These are phyloP conservation scores for Oxygymnocypris stewartii DNA, from an alignment of 2,113 vertebrate species.

Conservation along the genomic window DNA sequence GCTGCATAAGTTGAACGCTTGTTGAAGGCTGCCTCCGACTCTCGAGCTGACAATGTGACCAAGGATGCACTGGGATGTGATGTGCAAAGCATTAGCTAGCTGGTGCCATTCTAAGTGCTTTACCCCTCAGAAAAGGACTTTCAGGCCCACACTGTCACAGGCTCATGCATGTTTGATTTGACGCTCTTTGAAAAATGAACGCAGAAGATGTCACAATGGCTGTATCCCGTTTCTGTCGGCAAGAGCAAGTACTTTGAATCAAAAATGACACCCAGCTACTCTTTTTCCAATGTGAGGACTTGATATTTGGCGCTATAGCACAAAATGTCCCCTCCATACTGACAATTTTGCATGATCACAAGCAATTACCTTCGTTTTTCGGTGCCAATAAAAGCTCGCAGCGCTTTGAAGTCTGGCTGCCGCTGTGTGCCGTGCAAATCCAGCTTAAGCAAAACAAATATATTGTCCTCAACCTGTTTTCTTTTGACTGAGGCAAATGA, in stretches of 20 bases:
- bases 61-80: slow-evolving; percentile 47
- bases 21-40: slow-evolving; percentile 52
- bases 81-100: slow-evolving; percentile 53
- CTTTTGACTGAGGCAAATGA: slow-evolving; percentile 50
- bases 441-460: slow-evolving; percentile 79
- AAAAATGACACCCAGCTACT: slow-evolving; percentile 72
- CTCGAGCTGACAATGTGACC: slow-evolving; percentile 54
- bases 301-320: slow-evolving; percentile 64
- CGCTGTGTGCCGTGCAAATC: slow-evolving; percentile 74
- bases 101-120: slow-evolving; percentile 57
- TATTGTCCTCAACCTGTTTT: slow-evolving; percentile 71
- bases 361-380: slow-evolving; percentile 71
- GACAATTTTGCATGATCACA: slow-evolving; percentile 72
- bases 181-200: slow-evolving; percentile 72
- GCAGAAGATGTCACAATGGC: slow-evolving; percentile 69
- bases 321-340: slow-evolving; percentile 74
- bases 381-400: slow-evolving; percentile 63
- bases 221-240: slow-evolving; percentile 67
- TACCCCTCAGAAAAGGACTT: slow-evolving; percentile 58
- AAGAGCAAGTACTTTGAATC: slow-evolving; percentile 70
- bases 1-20: slow-evolving; percentile 45
- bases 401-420: slow-evolving; percentile 44
- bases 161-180: slow-evolving; percentile 78
- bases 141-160: slow-evolving; percentile 63
- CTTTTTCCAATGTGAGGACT: slow-evolving; percentile 68